phyloP scores from a whole-genome alignment of 2,113 vertebrate genomes.

The Rhipidura dahli region DNA sequence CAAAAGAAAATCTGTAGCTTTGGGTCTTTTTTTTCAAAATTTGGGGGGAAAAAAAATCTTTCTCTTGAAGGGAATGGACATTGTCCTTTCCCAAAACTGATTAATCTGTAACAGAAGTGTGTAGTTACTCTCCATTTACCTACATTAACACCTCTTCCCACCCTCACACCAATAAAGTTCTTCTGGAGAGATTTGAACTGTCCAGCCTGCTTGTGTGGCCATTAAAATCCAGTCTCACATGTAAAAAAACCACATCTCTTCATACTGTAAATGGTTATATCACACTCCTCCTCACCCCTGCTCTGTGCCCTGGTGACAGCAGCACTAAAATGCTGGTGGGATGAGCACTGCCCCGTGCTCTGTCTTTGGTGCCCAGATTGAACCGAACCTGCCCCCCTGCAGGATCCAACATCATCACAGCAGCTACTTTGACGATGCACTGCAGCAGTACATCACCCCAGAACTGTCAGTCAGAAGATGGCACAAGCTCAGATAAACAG shows the following conservation, averaged over 20 bases:
- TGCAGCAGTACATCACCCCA: not conserved
- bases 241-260: not conserved
- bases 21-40: too few relatives aligned
- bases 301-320: not conserved
- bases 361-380: not conserved
- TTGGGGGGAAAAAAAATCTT: not conserved
- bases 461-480: not conserved
- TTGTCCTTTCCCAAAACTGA: not conserved
- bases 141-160: not conserved
- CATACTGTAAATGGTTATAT: not conserved
- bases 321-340: accelerated
- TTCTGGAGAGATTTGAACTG: not conserved
- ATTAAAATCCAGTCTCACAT: too few relatives aligned
- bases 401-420: not conserved
- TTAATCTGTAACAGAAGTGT: not conserved
- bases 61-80: not conserved
- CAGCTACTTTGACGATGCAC: not conserved
- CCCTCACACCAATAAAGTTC: not conserved
- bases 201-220: not conserved
- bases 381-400: not conserved
- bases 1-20: not conserved
- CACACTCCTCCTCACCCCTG: not conserved
- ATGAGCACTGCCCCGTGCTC: accelerated
- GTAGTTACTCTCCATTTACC: not conserved
- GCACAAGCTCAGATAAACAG: not conserved